Evolutionary conservation across 2,888 invertebrate species (phyloP), one percentile per base, ranked within the genome.

Genomic region (Crioceris asparagi): DNA sequence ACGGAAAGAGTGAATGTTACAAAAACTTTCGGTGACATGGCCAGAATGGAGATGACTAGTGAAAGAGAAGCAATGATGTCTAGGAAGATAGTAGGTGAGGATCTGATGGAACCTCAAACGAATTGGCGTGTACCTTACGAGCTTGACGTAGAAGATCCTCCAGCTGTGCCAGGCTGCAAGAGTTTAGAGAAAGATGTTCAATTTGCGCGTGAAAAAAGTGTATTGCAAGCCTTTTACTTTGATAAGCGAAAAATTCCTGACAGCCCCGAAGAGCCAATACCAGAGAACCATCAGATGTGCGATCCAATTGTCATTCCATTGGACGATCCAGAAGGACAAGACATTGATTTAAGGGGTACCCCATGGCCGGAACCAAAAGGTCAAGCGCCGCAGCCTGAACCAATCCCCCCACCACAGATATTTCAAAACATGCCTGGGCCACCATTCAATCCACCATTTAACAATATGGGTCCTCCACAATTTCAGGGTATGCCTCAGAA

Each of bases 1-100:
- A 92, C 85, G 11, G 96, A 97, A 66, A 75, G 96, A 56, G 88
- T 92, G 2, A 96, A 96, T 66, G 94, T 96, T 1, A 91, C 82
- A 3, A 88, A 82, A 64, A 84, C 76, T 19, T 94, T 94, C 64
- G 83, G 79, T 21, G 91, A 92, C 55, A 83, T 91, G 83, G 88
- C 88, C 59, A 78, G 85, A 60, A 77, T 88, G 69, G 96, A 96
- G 60, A 80, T 85, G 54, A 75, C 77, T 41, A 72, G 82, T 52
- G 96, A 96, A 67, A 75, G 86, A 36, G 83, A 86, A 56, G 79
- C 83, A n/a, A 72, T 88, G 57, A 77, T 82, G 61, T 77, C 77
- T 10, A 71, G 87, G 39, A 85, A 87, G 63, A 61, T 83, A 32
- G 75, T 76, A 57, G 74, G 69, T 44, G 83, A 84, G 56, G 85